Percentiles rank a stretch among this genome's conserved stretches.
These are phyloP conservation scores for Latrodectus geometricus DNA, from an alignment of 1,140 invertebrate species.

Conservation along the genomic window DNA sequence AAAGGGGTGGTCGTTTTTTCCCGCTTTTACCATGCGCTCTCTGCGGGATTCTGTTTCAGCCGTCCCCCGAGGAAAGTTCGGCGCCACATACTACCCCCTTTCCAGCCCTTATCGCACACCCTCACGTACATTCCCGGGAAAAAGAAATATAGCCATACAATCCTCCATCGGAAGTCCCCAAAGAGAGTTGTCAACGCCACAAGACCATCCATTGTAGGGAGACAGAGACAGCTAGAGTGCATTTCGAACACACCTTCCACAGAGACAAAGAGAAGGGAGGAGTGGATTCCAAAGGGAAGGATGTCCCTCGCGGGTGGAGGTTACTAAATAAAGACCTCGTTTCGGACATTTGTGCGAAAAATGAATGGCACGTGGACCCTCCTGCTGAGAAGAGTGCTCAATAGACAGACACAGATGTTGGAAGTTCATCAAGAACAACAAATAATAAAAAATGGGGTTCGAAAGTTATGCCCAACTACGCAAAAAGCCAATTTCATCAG, in stretches of 20 bases:
- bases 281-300: not conserved
- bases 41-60: not conserved
- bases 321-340: constrained; percentile 3
- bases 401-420: not conserved
- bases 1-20: not conserved
- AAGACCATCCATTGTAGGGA: constrained; percentile 10
- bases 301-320: not conserved
- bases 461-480: no score
- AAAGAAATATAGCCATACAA: not conserved
- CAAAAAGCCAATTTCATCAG: no score
- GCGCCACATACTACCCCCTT: not conserved
- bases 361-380: constrained; percentile 1
- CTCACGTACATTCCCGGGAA: not conserved
- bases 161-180: no score
- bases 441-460: not conserved
- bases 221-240: not conserved
- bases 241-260: not conserved
- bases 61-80: not conserved
- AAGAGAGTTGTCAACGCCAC: not conserved
- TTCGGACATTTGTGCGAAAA: constrained; percentile 9
- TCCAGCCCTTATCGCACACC: not conserved
- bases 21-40: not conserved
- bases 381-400: not conserved
- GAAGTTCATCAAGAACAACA: not conserved
- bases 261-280: constrained; percentile 1